Percentiles rank a stretch among this genome's conserved stretches.
phyloP scores from a whole-genome alignment of 1,140 invertebrate species.

The Adelges cooleyi region DNA sequence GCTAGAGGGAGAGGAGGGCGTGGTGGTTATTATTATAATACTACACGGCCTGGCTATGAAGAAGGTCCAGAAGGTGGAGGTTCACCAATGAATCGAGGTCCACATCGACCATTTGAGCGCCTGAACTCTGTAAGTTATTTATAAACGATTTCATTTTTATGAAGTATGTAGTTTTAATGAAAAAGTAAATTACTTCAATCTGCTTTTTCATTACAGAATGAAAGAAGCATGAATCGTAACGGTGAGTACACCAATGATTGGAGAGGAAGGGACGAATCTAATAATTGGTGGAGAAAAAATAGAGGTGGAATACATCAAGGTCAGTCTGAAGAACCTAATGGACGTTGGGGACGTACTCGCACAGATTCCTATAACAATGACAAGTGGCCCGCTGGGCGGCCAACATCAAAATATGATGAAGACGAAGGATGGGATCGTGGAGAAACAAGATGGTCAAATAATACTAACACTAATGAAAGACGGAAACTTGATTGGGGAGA shows the following conservation, averaged over 20 bases:
- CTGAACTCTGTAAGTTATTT: constrained; percentile 13
- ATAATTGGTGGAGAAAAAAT: constrained; percentile 26
- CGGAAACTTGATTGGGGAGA: constrained; percentile 28
- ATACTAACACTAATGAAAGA: background rate
- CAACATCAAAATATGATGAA: constrained; percentile 16
- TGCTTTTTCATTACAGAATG: background rate
- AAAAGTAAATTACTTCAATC: background rate
- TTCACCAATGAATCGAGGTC: constrained; percentile 19
- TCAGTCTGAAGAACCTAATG: constrained; percentile 18
- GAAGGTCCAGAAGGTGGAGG: constrained; percentile 26
- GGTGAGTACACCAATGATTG: constrained; percentile 20
- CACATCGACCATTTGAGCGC: constrained; percentile 17
- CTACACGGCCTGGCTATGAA: constrained; percentile 35
- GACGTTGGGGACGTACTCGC: constrained; percentile 21
- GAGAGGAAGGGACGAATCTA: constrained; percentile 18
- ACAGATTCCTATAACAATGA: constrained; percentile 24
- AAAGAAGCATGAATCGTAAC: constrained; percentile 21
- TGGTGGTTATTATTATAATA: constrained; percentile 37
- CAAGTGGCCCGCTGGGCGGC: constrained; percentile 11
- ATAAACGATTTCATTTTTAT: background rate
- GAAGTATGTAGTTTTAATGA: background rate
- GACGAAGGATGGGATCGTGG: constrained; percentile 25
- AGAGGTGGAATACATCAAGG: constrained; percentile 12
- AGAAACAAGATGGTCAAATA: constrained; percentile 14
- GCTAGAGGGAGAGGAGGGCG: constrained; percentile 38